These are phyloP conservation scores for Argopecten irradians DNA, from an alignment of 1,140 invertebrate genomes.

Conservation along the genomic window DNA sequence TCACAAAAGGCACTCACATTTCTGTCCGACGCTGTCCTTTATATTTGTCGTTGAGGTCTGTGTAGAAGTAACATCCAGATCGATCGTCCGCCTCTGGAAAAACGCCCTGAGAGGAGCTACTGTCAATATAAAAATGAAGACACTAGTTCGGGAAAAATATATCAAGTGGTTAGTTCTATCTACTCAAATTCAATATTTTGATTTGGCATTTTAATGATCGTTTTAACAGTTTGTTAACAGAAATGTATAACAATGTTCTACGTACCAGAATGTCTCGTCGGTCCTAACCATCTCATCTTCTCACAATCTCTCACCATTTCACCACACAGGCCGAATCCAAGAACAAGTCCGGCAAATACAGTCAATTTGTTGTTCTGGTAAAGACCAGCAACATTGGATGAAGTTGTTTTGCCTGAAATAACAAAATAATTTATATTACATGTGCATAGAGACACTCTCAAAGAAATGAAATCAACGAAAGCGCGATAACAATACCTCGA, in stretches of 20 bases:
- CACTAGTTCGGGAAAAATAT: neutral
- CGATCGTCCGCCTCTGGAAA: conserved; percentile 50
- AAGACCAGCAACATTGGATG: conserved; percentile 55
- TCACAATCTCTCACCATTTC: conserved; percentile 64
- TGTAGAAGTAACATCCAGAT: conserved; percentile 52
- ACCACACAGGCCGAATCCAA: conserved; percentile 63
- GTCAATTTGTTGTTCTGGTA: conserved; percentile 53
- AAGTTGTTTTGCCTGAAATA: neutral
- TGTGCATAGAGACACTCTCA: neutral
- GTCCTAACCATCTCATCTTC: conserved; percentile 62
- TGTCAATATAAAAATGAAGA: conserved; percentile 40
- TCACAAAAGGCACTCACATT: neutral
- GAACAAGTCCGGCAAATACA: conserved; percentile 54
- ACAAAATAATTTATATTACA: neutral
- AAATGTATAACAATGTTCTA: neutral
- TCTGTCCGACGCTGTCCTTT: neutral
- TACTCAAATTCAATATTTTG: neutral
- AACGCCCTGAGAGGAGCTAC: conserved; percentile 54
- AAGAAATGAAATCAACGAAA: neutral
- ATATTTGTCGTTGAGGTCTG: neutral
- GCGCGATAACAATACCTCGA: too few relatives aligned
- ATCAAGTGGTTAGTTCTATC: neutral
- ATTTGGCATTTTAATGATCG: neutral
- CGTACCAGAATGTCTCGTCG: conserved; percentile 60
- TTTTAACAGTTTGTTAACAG: neutral